These are phyloP conservation scores for Oophaga pumilio DNA, from an alignment of 2,113 vertebrate genomes.

Conservation along the genomic window DNA sequence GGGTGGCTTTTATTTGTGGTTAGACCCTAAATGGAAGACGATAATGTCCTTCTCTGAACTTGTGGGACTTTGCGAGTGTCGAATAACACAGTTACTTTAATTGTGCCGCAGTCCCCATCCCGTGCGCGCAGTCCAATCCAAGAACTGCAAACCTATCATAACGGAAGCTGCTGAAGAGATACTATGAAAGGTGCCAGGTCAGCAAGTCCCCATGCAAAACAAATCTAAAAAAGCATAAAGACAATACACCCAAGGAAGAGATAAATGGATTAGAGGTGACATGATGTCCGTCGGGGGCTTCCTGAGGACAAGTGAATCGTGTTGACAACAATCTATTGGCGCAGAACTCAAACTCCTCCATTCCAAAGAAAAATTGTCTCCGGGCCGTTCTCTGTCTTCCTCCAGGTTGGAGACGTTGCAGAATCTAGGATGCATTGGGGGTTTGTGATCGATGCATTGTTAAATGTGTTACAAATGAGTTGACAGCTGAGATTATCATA, in stretches of 20 bases:
- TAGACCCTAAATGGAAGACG: constrained; percentile 39
- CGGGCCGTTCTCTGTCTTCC: not conserved
- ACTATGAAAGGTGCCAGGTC: constrained; percentile 62
- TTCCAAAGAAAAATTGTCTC: not conserved
- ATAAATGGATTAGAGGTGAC: constrained; percentile 69
- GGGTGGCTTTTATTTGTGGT: constrained; percentile 52
- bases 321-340: constrained; percentile 58
- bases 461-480: constrained; percentile 56
- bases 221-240: constrained; percentile 62
- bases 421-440: constrained; percentile 6
- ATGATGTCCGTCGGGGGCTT: constrained; percentile 66
- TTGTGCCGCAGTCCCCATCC: constrained; percentile 60
- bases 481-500: constrained; percentile 57
- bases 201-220: constrained; percentile 60
- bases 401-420: not conserved
- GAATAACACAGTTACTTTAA: constrained; percentile 60
- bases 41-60: constrained; percentile 52
- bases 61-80: constrained; percentile 58
- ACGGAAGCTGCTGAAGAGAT: constrained; percentile 37
- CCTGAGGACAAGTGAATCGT: constrained; percentile 60
- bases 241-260: constrained; percentile 61
- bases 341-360: not conserved
- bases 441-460: constrained; percentile 47
- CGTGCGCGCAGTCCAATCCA: constrained; percentile 54
- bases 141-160: constrained; percentile 60